Evolutionary conservation across 2,113 vertebrate genomes (phyloP).

Genomic region (Stegastes partitus): DNA sequence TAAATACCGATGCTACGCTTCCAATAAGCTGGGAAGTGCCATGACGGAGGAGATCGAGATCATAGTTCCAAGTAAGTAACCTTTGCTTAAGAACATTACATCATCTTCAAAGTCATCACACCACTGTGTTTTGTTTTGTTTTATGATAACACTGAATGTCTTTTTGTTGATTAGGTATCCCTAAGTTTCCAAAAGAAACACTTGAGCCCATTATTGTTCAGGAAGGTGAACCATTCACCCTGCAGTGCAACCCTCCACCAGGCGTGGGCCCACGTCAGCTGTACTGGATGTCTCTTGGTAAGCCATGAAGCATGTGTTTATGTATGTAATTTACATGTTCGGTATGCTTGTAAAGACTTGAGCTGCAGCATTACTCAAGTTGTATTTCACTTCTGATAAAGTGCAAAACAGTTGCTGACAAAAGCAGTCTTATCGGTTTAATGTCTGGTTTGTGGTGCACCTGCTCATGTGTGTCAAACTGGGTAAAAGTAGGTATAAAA

Average conservation of each 20-base stretch:
- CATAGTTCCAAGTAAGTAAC: slow-evolving; percentile 88
- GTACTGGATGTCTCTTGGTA: slow-evolving; percentile 96
- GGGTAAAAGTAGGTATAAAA: not conserved
- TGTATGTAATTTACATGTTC: slow-evolving; percentile 5
- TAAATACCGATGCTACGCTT: slow-evolving; percentile 93
- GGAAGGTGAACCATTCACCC: slow-evolving; percentile 89
- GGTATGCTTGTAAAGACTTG: not conserved
- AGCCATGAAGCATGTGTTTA: slow-evolving; percentile 54
- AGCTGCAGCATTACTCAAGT: not conserved
- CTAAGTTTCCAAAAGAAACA: slow-evolving; percentile 93
- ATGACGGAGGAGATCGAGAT: slow-evolving; percentile 92
- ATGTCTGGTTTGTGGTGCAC: not conserved
- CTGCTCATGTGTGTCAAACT: not conserved
- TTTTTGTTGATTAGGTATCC: slow-evolving; percentile 80
- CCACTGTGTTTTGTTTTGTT: not conserved
- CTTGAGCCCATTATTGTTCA: slow-evolving; percentile 86
- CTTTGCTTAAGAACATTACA: not conserved
- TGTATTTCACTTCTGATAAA: slow-evolving; percentile 1
- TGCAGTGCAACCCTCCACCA: slow-evolving; percentile 91
- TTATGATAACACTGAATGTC: not conserved
- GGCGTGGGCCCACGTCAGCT: slow-evolving; percentile 89
- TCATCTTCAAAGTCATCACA: not conserved
- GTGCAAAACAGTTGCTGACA: not conserved
- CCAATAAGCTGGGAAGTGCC: slow-evolving; percentile 90
- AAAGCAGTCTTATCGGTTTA: not conserved